A percentile compares a stretch with the other conserved stretches of the same genome.
Conservation (phyloP, 2,113 vertebrate genomes). For the Tyto alba region DNA sequence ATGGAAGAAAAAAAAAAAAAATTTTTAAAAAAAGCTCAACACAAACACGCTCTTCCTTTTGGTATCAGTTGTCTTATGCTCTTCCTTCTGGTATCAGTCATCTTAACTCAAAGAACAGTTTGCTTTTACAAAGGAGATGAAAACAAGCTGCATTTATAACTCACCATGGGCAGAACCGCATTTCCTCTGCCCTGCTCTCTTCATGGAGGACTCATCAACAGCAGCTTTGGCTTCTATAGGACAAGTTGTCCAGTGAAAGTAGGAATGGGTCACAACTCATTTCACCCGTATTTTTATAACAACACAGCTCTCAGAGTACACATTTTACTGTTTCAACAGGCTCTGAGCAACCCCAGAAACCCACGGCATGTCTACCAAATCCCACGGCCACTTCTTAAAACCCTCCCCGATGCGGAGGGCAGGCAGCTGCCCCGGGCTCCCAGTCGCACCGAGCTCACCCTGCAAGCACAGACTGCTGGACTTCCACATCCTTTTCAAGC, state of each 20-base stretch:
- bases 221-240: not conserved
- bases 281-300: not conserved
- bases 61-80: not conserved
- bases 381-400: not conserved
- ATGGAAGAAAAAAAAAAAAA: not conserved
- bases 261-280: not conserved
- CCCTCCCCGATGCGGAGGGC: not conserved
- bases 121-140: not conserved
- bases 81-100: not conserved
- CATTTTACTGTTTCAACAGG: not conserved
- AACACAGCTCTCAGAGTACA: not conserved
- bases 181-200: not conserved
- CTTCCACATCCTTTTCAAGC: not conserved
- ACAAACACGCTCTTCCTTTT: not conserved
- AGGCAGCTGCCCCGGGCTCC: not conserved
- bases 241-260: not conserved
- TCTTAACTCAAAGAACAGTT: not conserved
- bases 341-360: not conserved
- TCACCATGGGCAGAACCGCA: rapidly evolving
- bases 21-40: not conserved
- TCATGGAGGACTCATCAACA: not conserved
- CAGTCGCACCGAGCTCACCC: not conserved
- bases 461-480: not conserved
- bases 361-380: not conserved
- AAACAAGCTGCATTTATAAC: not conserved